These are phyloP conservation scores for Papilio elwesi DNA, from an alignment of 2,888 invertebrate species.

Conservation along the genomic window DNA sequence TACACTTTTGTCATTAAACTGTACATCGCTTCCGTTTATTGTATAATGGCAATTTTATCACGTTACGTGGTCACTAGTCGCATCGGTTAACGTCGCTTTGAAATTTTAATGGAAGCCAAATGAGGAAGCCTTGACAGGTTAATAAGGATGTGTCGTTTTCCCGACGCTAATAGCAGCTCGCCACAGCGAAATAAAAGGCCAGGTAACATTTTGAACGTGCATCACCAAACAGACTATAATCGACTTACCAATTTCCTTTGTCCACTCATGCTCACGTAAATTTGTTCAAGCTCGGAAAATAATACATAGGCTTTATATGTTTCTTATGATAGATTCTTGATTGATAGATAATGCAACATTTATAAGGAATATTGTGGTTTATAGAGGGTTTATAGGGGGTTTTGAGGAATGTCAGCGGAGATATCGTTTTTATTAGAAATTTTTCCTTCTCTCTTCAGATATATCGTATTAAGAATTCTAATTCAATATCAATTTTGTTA, in stretches of 20 bases:
- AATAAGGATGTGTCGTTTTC: constrained; percentile 33
- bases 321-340: background rate
- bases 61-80: background rate
- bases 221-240: constrained; percentile 5
- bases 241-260: constrained; percentile 2
- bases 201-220: constrained; percentile 3
- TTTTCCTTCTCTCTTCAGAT: too few relatives aligned
- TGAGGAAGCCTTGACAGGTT: constrained; percentile 28
- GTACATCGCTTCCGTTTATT: background rate
- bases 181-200: constrained; percentile 5
- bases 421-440: too few relatives aligned
- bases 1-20: background rate
- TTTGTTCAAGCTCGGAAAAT: background rate
- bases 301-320: background rate
- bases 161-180: constrained; percentile 27
- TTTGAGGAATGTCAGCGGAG: too few relatives aligned
- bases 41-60: background rate
- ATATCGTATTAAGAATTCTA: too few relatives aligned
- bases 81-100: constrained; percentile 6
- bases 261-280: background rate
- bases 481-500: background rate
- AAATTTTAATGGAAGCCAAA: constrained; percentile 30
- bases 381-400: too few relatives aligned
- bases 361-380: too few relatives aligned
- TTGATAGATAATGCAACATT: too few relatives aligned